These are phyloP conservation scores for Neolamprologus modestus DNA, from an alignment of 2,113 vertebrate genomes.

Conservation along the genomic window DNA sequence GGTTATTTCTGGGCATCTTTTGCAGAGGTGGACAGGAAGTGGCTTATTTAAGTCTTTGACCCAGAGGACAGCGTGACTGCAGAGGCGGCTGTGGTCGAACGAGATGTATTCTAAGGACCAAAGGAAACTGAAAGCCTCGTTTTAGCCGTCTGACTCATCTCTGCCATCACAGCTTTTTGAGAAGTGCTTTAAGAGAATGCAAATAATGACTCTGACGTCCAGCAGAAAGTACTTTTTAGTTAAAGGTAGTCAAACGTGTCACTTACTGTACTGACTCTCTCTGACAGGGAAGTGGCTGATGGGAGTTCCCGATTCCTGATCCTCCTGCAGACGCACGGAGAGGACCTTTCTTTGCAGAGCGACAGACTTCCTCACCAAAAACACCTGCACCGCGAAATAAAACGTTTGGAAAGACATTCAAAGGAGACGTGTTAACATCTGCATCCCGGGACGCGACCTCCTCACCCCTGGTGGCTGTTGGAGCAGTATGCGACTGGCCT, in stretches of 20 bases:
- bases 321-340: constrained; percentile 74
- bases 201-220: background rate
- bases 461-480: constrained; percentile 85
- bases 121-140: background rate
- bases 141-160: background rate
- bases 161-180: background rate
- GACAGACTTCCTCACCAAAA: constrained; percentile 83
- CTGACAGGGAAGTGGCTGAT: constrained; percentile 84
- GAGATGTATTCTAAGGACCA: background rate
- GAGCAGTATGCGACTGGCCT: constrained; percentile 73
- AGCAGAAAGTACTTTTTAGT: background rate
- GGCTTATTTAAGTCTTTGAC: background rate
- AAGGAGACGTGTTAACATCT: background rate
- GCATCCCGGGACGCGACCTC: background rate
- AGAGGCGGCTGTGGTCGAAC: background rate
- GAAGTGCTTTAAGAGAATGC: background rate
- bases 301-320: constrained; percentile 49
- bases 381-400: constrained; percentile 68
- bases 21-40: background rate
- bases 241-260: background rate
- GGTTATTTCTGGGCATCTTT: background rate
- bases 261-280: constrained; percentile 93
- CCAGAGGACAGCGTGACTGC: background rate
- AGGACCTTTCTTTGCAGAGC: constrained; percentile 86
- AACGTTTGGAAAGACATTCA: background rate